Evolutionary conservation across 2,888 invertebrate genomes (phyloP), one percentile per base, ranked within the genome.

Genomic region (Catocala nupta): DNA sequence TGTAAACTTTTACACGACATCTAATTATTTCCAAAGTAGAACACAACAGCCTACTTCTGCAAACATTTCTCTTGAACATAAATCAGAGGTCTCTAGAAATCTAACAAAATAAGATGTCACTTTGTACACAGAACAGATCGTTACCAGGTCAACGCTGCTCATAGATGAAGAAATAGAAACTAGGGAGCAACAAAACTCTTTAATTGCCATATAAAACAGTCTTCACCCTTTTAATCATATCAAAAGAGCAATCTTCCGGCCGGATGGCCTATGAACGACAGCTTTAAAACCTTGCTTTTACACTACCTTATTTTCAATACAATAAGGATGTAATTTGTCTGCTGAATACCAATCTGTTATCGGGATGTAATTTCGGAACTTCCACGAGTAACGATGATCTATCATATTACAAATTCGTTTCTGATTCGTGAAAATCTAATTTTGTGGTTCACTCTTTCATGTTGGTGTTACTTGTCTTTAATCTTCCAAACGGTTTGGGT

Each of bases 211-310:
- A 92, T 93, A 91, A 93, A 93, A 88, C 89, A 90, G 89, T 93
- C 93, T 83, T 89, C 93, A 89, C 93, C 92, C 91, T 90, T 91
- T 93, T 91, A 92, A 93, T 93, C 92, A 93, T 93, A 92, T 90
- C 92, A 88, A 93, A 92, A 90, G 91, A 89, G 86, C 88, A 90
- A 93, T 93, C 92, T 92, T 93, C 92, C 93, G 93, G 87, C 87
- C 90, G 91, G 90, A 88, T 90, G 89, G 81, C 83, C 84, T 79
- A 75, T 74, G 77, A 85, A 82, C 82, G 82, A 82, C 83, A 84
- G 76, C 81, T 83, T 74, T 81, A 81, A 76, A 81, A 71, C 60
- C 65, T 69, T 66, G 67, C 66, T 61, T 65, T 70, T 74, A 63
- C 60, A 62, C 64, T 75, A 74, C 75, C 75, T 78, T 84, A 86